phyloP scores from a whole-genome alignment of 2,113 vertebrate species.

The Rhinolophus ferrumequinum region DNA sequence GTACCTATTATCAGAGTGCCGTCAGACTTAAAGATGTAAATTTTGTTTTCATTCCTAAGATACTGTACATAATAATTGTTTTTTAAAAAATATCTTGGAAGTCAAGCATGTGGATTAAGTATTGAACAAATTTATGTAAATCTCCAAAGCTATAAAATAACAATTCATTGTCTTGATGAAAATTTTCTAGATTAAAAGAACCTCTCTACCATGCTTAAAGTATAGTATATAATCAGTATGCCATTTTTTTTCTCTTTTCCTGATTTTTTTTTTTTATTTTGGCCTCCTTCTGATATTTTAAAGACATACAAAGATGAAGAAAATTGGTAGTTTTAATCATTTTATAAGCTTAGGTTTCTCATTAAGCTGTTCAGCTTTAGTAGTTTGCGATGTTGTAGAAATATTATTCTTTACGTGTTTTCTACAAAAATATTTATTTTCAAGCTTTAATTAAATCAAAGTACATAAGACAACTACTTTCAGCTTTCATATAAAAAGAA shows the following conservation, averaged over 20 bases:
- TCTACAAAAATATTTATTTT: background rate
- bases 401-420: constrained; percentile 33
- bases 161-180: constrained; percentile 52
- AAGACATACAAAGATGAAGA: constrained; percentile 28
- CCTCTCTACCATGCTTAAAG: background rate
- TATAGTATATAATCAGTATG: constrained; percentile 44
- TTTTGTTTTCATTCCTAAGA: constrained; percentile 33
- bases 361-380: constrained; percentile 51
- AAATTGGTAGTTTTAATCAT: constrained; percentile 44
- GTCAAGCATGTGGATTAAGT: constrained; percentile 49
- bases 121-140: constrained; percentile 58
- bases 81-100: constrained; percentile 41
- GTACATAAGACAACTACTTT: background rate
- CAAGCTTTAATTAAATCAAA: constrained; percentile 12
- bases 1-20: background rate
- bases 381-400: background rate
- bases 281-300: constrained; percentile 58
- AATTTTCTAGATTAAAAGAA: background rate
- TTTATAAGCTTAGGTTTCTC: constrained; percentile 25
- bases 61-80: background rate
- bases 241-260: background rate
- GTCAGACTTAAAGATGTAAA: constrained; percentile 33
- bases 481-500: background rate
- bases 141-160: constrained; percentile 42
- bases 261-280: constrained; percentile 46